Evolutionary conservation across 2,888 invertebrate species (phyloP).

Genomic region (Cylindroiulus punctatus): DNA sequence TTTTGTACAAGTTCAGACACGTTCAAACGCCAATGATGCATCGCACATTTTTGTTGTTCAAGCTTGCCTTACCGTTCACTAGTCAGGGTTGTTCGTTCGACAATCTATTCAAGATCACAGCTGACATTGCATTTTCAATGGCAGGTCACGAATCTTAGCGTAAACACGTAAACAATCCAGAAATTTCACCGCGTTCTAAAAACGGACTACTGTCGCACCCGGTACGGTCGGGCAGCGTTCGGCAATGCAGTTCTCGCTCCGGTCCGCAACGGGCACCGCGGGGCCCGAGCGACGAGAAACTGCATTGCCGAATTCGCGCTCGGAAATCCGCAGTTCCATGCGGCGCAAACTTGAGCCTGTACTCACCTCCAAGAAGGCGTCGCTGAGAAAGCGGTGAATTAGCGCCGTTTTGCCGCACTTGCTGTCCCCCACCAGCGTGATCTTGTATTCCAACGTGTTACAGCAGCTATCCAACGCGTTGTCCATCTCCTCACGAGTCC

Average conservation of each 20-base stretch:
- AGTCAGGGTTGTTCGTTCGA: too few relatives aligned
- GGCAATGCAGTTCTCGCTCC: neutral
- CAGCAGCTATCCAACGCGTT: conserved; percentile 26
- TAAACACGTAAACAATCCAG: too few relatives aligned
- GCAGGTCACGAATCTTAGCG: too few relatives aligned
- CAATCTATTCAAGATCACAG: too few relatives aligned
- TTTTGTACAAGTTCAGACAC: neutral
- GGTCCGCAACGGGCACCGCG: neutral
- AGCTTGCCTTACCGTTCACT: too few relatives aligned
- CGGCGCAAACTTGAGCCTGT: neutral
- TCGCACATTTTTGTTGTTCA: too few relatives aligned
- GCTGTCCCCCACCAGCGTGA: conserved; percentile 75
- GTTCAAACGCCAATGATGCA: neutral
- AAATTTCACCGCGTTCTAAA: too few relatives aligned
- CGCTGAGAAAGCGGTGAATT: conserved; percentile 73
- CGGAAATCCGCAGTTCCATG: too few relatives aligned
- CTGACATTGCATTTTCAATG: too few relatives aligned
- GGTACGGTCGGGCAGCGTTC: neutral
- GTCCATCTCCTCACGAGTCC: conserved; percentile 44
- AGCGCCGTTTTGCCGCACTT: conserved; percentile 75
- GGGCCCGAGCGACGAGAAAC: neutral
- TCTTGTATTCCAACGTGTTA: conserved; percentile 66
- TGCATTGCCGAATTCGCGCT: neutral
- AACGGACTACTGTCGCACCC: neutral
- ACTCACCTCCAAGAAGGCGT: conserved; percentile 72